Base-by-base conservation (phyloP, 2,797 vertebrate genomes). In the Xerus rutilus region DNA sequence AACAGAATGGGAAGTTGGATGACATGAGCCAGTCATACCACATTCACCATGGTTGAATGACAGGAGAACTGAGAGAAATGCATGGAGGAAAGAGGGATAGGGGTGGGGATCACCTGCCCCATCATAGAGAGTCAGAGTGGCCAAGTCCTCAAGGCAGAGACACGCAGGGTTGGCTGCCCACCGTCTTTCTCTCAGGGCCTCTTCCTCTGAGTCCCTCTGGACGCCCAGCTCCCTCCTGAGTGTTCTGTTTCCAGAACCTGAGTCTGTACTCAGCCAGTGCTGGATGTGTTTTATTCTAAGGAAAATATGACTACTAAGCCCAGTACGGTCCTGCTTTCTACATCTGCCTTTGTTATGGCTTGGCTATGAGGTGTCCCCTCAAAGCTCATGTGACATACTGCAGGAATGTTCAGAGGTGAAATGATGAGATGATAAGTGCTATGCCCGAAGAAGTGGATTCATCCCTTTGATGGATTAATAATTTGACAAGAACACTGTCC, bases 31-130 rank as follows among this genome's bases (percentile, higher is more conserved):
- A 45, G 47, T 9, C 6, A 5, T 21, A 7, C 17, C 30, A 30
- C 11, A 54, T 9, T 79, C 28, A 6, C 47, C 0, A 0, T 7
- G 30, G 32, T 13, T 18, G 72, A 13, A 20, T 18, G 28, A 73
- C 20, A 25, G 28, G 35, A 73, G 28, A 25, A 23, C 17, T 4
- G 11, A 45, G 1, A 43, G 11, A 45, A 28, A 10, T 0, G 0
- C 12, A 2, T 1, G 93, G 35, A 43, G 8, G 8, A 57, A 69
- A 39, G 11, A 25, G 25, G 23, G 13, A n/a, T 23, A 47, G 28
- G 47, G 7, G 9, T 10, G 45, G 5, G 49, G 43, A 11, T 45
- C 10, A 1, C 13, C 39, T 30, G 45, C 17, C 49, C 30, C 7
- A 2, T 14, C 65, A 8, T 43, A 5, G 14, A 64, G 62, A 45